Evolutionary conservation across 2,888 invertebrate genomes (phyloP), one percentile per base, ranked within the genome.

Genomic region (Dicycla oo): DNA sequence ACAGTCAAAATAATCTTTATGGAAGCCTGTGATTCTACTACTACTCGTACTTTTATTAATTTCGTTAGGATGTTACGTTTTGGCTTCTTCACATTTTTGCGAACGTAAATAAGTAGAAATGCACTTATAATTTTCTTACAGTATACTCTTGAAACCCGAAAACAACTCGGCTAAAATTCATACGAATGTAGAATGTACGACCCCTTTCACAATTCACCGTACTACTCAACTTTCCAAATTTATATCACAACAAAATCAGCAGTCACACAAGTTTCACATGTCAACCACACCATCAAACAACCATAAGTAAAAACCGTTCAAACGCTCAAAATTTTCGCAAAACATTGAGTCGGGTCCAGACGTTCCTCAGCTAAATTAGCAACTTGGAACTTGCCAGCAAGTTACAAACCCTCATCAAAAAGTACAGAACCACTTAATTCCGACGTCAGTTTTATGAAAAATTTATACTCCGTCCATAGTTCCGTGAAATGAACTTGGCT

Each of bases 361-460:
- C 64, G 62, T 40, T 72, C 34, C 69, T 57, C 67, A 75, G 75
- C 83, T 85, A 83, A 83, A 85, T 85, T 78, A 82, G 74, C 73
- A 82, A 78, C 83, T 83, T 62, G 10, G 38, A 80, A 81, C 81
- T 77, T 76, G 58, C 68, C 58, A 66, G 61, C 60, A 73, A 74
- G 62, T 80, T 73, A 73, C 74, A 75, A 65, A 85, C 85, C 85
- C 82, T 85, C 73, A 82, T 85, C 85, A 85, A 85, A 84, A 88
- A 87, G 81, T 83, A 87, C 79, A 82, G 85, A 85, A 87, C 84
- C 87, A 83, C 86, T 89, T 89, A 86, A 89, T 88, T 87, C 82
- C 67, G 83, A 83, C 84, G 88, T 88, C 89, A 86, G 84, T 86
- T 89, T 86, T 88, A 88, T 89, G 87, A 89, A 89, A 89, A 89